Conservation (phyloP, 2,888 invertebrate species). For the Cephus sareptanus region DNA sequence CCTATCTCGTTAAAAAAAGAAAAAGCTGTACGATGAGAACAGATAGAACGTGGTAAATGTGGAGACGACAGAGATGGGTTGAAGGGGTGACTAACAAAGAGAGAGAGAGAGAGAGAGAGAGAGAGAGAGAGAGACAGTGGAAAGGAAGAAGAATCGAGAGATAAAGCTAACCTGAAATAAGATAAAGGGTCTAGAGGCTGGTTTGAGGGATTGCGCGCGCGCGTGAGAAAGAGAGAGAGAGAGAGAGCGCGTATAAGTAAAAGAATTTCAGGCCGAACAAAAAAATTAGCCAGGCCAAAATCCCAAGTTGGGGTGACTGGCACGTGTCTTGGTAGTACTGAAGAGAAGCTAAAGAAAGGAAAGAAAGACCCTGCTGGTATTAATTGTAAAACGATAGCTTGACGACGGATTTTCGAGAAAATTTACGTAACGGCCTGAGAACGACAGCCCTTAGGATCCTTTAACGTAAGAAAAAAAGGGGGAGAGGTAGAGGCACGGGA, state of each 20-base stretch:
- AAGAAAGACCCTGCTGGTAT: background rate
- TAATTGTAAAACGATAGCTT: background rate
- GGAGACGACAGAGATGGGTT: background rate
- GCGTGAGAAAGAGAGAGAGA: background rate
- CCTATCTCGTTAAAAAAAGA: background rate
- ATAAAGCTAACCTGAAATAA: background rate
- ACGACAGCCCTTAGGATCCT: background rate
- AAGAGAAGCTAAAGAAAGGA: background rate
- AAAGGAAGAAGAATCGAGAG: background rate
- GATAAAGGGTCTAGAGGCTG: background rate
- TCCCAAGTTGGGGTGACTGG: background rate
- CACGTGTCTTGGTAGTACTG: background rate
- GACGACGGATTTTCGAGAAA: background rate
- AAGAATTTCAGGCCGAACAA: background rate
- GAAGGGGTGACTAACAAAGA: background rate
- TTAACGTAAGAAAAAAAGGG: background rate
- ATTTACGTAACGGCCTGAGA: background rate
- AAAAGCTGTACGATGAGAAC: background rate
- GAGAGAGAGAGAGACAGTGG: background rate
- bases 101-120: background rate
- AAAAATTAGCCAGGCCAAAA: background rate
- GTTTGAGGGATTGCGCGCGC: background rate
- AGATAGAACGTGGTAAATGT: background rate
- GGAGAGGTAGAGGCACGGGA: too few species aligned
- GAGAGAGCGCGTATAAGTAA: background rate